Base-by-base conservation (phyloP, 2,888 invertebrate genomes). In the Calliscelio sp. region DNA sequence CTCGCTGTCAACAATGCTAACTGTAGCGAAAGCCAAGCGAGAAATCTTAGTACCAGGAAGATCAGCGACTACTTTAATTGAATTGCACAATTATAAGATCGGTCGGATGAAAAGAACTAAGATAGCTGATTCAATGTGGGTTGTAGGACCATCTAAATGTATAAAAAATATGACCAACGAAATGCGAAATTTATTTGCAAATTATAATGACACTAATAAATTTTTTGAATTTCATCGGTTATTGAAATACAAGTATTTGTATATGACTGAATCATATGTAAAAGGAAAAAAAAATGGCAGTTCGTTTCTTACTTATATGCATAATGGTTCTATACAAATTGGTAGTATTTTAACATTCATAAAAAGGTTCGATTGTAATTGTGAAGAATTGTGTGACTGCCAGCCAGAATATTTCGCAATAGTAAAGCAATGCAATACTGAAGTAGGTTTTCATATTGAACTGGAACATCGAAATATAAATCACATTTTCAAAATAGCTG, bases 201-300 rank as follows among this genome's bases (percentile, higher is more conserved):
- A 25, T n/a, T 2, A 25, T 14, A 25, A 53, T 25, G n/a, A 53
- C 8, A 25, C n/a, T 11, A 16, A 14, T 53, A 53, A 7, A 57
- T 10, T 57, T 28, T 57, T 57, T 22, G 32, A 57, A 10, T 57
- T 81, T 28, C 46, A 22, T 11, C 68, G 57, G 49, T 61, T 81
- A 55, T 59, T 77, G 8, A 81, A 71, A 55, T 51, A 81, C 4
- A 75, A 75, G 24, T 35, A 55, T 16, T 35, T 84, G 35, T 84
- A 61, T 61, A 49, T 46, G 14, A 70, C 75, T 10, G 65, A 70
- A 32, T 14, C 51, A 18, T 84, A 71, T 70, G 10, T 38, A 16
- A n/a, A 53, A n/a, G 32, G 16, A 35, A 81, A 71, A 22, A 44
- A 41, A 55, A 75, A 53, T 11, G 68, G 80, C 32, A 74, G 75